These are phyloP conservation scores for Phthorimaea operculella DNA, from an alignment of 1,140 invertebrate species.

Conservation along the genomic window DNA sequence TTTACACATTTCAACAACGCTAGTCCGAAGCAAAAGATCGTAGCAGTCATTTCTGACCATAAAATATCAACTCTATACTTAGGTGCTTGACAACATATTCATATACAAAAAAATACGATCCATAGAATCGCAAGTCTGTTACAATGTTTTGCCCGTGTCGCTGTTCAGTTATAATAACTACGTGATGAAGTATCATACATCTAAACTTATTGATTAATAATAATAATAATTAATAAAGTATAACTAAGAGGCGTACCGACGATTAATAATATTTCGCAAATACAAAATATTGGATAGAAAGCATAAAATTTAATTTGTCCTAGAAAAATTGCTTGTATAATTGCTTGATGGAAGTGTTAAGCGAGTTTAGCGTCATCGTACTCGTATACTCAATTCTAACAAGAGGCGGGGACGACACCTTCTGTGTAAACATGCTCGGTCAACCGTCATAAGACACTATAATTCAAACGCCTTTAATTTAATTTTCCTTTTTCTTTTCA, in stretches of 20 bases:
- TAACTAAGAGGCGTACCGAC: background rate
- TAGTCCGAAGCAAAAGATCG: slow-evolving; percentile 21
- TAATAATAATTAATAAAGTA: background rate
- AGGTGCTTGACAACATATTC: background rate
- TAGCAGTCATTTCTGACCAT: slow-evolving; percentile 15
- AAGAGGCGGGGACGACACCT: too few species aligned
- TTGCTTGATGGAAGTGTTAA: background rate
- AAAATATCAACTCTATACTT: background rate
- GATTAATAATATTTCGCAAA: background rate
- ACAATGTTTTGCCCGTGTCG: slow-evolving; percentile 17
- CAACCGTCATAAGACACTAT: too few species aligned
- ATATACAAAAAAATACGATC: slow-evolving; percentile 13
- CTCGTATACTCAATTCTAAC: background rate
- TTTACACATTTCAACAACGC: slow-evolving; percentile 20
- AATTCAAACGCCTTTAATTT: too few species aligned
- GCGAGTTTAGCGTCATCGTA: background rate
- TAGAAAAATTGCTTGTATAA: background rate
- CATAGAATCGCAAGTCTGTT: slow-evolving; percentile 10
- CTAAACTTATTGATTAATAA: slow-evolving; percentile 15
- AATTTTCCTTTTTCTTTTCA: too few species aligned
- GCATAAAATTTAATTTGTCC: too few species aligned
- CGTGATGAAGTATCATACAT: slow-evolving; percentile 12
- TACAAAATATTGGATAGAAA: too few species aligned
- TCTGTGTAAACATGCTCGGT: too few species aligned
- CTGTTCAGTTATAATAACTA: slow-evolving; percentile 4